Evolutionary conservation across 2,888 invertebrate species (phyloP).

Genomic region (Iphiclides podalirius): DNA sequence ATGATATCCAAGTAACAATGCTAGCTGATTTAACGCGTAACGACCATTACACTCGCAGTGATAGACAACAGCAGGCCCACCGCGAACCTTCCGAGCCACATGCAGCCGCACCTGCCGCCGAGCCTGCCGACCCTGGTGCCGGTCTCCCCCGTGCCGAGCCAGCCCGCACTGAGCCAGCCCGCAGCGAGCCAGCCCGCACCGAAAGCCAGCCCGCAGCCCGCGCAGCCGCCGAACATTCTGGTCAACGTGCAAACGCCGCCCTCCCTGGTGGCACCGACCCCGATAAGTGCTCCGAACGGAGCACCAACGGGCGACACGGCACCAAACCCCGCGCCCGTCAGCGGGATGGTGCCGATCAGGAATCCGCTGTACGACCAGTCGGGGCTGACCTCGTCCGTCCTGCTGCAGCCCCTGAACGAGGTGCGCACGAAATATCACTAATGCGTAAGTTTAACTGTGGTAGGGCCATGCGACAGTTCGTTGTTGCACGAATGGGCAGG

Average conservation of each 20-base stretch:
- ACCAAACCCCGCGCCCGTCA: conserved; percentile 30
- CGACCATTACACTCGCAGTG: no score
- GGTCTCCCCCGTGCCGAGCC: conserved; percentile 31
- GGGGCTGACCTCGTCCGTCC: conserved; percentile 62
- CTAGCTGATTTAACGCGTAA: no score
- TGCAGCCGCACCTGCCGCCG: conserved; percentile 50
- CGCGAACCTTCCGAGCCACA: conserved; percentile 43
- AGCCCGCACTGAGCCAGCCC: no score
- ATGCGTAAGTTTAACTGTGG: no score
- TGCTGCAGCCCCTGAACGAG: conserved; percentile 70
- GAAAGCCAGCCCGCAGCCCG: conserved; percentile 27
- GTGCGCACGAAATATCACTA: no score
- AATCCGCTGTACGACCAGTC: conserved; percentile 66
- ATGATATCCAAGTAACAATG: no score
- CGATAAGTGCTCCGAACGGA: conserved; percentile 32
- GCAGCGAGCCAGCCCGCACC: conserved; percentile 5
- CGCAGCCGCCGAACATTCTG: conserved; percentile 36
- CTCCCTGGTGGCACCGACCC: conserved; percentile 50
- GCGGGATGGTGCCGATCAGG: conserved; percentile 68
- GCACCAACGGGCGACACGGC: conserved; percentile 1
- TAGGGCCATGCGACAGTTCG: no score
- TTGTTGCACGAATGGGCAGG: no score
- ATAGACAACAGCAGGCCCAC: conserved; percentile 52
- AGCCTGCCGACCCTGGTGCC: conserved; percentile 56
- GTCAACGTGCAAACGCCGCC: conserved; percentile 47